A percentile compares a stretch with the other conserved stretches of the same genome.
Conservation (phyloP, 2,797 vertebrate genomes). For the Nyctalus aviator region DNA sequence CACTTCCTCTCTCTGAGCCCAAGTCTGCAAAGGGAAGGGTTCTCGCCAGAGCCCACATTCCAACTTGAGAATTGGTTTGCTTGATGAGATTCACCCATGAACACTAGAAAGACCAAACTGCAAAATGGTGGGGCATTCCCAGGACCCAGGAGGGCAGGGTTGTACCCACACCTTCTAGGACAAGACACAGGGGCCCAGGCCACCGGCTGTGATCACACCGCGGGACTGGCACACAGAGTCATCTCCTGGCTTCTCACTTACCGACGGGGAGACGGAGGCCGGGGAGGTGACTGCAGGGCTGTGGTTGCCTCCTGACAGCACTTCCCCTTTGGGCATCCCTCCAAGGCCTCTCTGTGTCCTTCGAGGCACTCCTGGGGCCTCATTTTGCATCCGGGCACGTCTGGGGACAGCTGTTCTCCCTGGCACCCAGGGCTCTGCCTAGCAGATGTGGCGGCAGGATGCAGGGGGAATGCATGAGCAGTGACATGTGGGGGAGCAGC, state of each 20-base stretch:
- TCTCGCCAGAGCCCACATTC: not conserved
- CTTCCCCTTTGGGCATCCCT: not conserved
- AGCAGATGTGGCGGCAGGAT: conserved; percentile 26
- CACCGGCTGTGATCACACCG: not conserved
- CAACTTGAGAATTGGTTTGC: not conserved
- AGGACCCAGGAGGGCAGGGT: not conserved
- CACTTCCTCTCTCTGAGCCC: not conserved
- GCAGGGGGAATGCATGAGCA: conserved; percentile 11
- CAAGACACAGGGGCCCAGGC: not conserved
- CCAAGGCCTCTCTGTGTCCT: conserved; percentile 11
- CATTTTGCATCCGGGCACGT: conserved; percentile 31
- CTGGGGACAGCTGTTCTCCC: conserved; percentile 44
- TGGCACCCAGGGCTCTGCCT: conserved; percentile 25
- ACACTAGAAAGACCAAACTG: not conserved
- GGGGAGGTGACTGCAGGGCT: accelerated
- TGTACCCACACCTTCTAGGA: not conserved
- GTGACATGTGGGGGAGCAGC: not conserved
- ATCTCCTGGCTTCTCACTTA: not conserved
- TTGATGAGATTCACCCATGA: not conserved
- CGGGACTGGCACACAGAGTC: accelerated
- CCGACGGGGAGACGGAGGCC: accelerated
- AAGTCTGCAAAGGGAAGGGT: not conserved
- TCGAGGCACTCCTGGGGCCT: not conserved
- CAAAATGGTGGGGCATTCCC: not conserved
- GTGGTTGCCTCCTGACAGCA: not conserved